Evolutionary conservation across 2,113 vertebrate species (phyloP), one percentile per base, ranked within the genome.

Genomic region (Malurus melanocephalus): DNA sequence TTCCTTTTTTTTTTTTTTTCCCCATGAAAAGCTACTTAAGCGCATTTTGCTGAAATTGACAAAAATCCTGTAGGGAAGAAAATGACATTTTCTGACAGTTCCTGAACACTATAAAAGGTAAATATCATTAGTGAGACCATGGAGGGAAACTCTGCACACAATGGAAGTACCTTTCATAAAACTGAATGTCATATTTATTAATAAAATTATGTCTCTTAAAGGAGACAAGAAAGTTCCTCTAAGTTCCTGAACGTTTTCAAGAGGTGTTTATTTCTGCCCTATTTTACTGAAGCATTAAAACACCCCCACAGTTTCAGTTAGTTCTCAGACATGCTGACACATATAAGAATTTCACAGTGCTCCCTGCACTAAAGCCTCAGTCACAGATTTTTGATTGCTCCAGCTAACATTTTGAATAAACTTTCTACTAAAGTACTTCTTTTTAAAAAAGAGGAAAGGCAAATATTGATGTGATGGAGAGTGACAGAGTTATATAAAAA

Each of bases 61-160:
- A 93, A 90, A 96, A 96, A 60, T 68, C 51, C 82, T 69, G 75
- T 62, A 60, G 88, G 91, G 80, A 93, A 95, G 35, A 81, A 95
- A 95, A 68, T 85, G 43, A 93, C 65, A 92, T 94, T 96, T 96
- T 94, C 78, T 90, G 85, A 84, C 91, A 94, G 80, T 78, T 97
- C 82, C 85, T 71, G 42, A 93, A 78, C 60, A 65, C 51, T 87
- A 60, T 46, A 76, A 28, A 89, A 86, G 57, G 45, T 85, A 96
- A 87, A 95, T 89, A 94, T 87, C 89, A 80, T 92, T 85, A 95
- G 62, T 49, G 48, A 71, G 60, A 91, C 69, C 88, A 79, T 45
- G 62, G 17, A 87, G 76, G 42, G 66, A 84, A 94, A 92, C 3
- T 22, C 74, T 81, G 68, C 74, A 45, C 78, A 52, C 9, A 30